Conservation (phyloP, 1,140 invertebrate species). For the Microplitis mediator region DNA sequence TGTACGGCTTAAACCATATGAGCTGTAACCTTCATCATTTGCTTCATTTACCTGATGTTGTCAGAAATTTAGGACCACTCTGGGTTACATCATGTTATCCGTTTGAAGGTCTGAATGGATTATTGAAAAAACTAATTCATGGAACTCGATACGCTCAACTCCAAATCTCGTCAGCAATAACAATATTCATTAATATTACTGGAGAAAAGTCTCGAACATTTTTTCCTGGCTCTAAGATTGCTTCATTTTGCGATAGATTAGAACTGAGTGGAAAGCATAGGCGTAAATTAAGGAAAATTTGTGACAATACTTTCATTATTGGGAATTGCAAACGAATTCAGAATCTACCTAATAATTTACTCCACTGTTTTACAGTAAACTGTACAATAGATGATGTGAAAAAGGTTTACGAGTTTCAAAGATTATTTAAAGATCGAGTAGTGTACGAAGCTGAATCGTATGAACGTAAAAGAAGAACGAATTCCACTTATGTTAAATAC, state of each 20-base stretch:
- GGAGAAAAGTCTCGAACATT: background rate
- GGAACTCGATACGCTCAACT: background rate
- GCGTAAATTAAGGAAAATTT: background rate
- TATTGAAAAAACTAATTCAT: background rate
- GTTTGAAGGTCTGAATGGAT: background rate
- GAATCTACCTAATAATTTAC: background rate
- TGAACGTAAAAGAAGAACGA: background rate
- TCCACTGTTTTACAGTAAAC: background rate
- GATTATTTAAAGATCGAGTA: background rate
- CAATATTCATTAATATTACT: background rate
- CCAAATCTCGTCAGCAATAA: background rate
- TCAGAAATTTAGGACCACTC: conserved; percentile 2
- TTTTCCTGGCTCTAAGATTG: background rate
- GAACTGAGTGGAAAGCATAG: background rate
- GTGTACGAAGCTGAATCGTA: background rate
- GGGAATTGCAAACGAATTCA: background rate
- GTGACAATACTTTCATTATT: background rate
- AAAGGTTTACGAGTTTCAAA: background rate
- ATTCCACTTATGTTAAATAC: background rate
- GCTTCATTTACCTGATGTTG: conserved; percentile 14
- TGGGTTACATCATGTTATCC: background rate
- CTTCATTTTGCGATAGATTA: background rate
- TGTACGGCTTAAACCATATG: conserved; percentile 10
- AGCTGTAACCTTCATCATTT: conserved; percentile 11
- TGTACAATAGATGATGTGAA: background rate